These are phyloP conservation scores for Silurus meridionalis DNA, from an alignment of 2,113 vertebrate species.

Conservation along the genomic window DNA sequence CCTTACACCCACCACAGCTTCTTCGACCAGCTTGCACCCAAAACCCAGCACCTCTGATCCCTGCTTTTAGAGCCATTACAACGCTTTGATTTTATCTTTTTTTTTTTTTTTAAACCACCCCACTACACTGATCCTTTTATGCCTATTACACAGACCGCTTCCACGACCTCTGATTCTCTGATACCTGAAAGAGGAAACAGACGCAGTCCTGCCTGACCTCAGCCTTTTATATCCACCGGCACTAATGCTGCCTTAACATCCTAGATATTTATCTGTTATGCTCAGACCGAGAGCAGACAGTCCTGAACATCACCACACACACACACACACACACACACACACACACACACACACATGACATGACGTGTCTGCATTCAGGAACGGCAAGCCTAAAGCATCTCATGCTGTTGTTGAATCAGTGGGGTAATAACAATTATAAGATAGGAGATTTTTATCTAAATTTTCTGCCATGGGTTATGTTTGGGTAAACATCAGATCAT, in stretches of 20 bases:
- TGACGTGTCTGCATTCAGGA: conserved; percentile 29
- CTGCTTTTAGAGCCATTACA: conserved; percentile 69
- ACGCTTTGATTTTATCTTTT: conserved; percentile 69
- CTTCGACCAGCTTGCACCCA: conserved; percentile 30
- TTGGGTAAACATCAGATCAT: not conserved
- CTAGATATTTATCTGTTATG: conserved; percentile 69
- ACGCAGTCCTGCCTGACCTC: conserved; percentile 74
- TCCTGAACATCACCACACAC: conserved; percentile 57
- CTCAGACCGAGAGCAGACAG: conserved; percentile 58
- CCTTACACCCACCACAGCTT: conserved; percentile 43
- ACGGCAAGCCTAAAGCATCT: conserved; percentile 18
- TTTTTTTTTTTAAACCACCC: conserved; percentile 66
- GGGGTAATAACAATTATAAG: not conserved
- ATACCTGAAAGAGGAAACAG: conserved; percentile 72
- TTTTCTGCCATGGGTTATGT: too few relatives aligned
- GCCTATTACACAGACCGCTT: conserved; percentile 68
- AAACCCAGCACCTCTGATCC: conserved; percentile 63
- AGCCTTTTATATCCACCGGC: conserved; percentile 74
- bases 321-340: conserved; percentile 38
- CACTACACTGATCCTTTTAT: conserved; percentile 75
- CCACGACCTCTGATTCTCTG: conserved; percentile 66
- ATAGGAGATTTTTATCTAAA: not conserved
- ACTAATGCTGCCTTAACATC: conserved; percentile 71
- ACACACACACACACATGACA: conserved; percentile 45
- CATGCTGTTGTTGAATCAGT: not conserved